Base-by-base conservation (phyloP, 2,797 vertebrate species). In the Mycteria americana region DNA sequence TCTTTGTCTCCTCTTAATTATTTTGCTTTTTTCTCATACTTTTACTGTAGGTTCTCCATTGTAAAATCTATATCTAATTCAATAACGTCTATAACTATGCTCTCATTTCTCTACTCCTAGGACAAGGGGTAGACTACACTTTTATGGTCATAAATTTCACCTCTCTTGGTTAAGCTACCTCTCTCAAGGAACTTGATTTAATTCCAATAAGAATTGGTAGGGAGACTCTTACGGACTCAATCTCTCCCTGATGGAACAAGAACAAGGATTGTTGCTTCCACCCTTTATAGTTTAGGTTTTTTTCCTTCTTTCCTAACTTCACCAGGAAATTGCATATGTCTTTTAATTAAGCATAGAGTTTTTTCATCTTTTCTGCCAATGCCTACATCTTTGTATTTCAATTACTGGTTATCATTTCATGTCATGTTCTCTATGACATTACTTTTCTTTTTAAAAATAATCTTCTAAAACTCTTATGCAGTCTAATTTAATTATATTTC, bases 401-500 rank as follows among this genome's bases (percentile, higher is more conserved):
- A 37, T 68, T 80, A 39, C 23, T 43, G 19, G 8, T 33, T 85
- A 78, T 54, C 8, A 45, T 72, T 69, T 88, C 48, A 43, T 83
- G 18, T 65, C 18, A 30, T 41, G 21, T 62, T 37, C 13, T 54
- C 41, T 28, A 27, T 39, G 19, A 65, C 7, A 59, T 56, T 69
- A 15, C 4, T 79, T n/a, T 69, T 10, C 37, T 53, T 41, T 72
- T 72, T 30, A 5, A 62, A 14, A 82, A 78, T 41, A 70, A 39
- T 64, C 4, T 62, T 68, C 25, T 57, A 65, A 60, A 74, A 78
- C 10, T 45, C 7, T 31, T 75, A 67, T 14, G 3, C 16, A 39
- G 54, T 70, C 25, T 88, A 94, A 93, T 95, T 88, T 74, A 91
- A 89, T 92, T 87, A 64, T 67, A 67, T 82, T 89, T 74, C 35